Evolutionary conservation across 37 sponge, comb jelly and placozoan genomes (phyloP).

Genomic region (Diacarnus erythraeanus): DNA sequence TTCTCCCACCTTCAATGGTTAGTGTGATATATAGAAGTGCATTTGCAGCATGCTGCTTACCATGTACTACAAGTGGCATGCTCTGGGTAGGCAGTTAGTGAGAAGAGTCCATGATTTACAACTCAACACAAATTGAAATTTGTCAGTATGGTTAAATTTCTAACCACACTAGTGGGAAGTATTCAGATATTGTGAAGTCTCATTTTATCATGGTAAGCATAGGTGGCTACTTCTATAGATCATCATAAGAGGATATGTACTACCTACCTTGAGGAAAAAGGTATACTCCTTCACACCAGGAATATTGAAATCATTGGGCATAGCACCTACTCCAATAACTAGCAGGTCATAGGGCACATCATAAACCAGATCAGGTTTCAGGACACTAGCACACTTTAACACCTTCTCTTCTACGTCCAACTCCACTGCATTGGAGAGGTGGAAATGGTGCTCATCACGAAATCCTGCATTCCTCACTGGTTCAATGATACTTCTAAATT

Average conservation of each 20-base stretch:
- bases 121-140: too few relatives aligned
- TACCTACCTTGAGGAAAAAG: conserved; percentile 81
- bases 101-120: too few relatives aligned
- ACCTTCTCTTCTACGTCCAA: conserved; percentile 43
- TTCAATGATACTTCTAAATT: conserved; percentile 91
- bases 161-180: background rate
- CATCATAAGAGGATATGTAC: background rate
- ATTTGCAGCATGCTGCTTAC: too few relatives aligned
- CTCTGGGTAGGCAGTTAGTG: too few relatives aligned
- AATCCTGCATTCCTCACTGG: conserved; percentile 82
- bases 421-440: conserved; percentile 62
- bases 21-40: too few relatives aligned
- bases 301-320: conserved; percentile 71
- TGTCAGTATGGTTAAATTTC: too few relatives aligned
- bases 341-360: conserved; percentile 68
- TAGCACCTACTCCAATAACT: conserved; percentile 85
- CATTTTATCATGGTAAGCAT: background rate
- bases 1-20: too few relatives aligned
- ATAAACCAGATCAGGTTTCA: conserved; percentile 55
- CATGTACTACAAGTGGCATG: too few relatives aligned
- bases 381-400: conserved; percentile 61
- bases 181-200: background rate
- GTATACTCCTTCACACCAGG: conserved; percentile 89
- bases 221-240: background rate
- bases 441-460: conserved; percentile 85